Evolutionary conservation across 1,140 invertebrate species (phyloP).

Genomic region (Coelopa frigida): DNA sequence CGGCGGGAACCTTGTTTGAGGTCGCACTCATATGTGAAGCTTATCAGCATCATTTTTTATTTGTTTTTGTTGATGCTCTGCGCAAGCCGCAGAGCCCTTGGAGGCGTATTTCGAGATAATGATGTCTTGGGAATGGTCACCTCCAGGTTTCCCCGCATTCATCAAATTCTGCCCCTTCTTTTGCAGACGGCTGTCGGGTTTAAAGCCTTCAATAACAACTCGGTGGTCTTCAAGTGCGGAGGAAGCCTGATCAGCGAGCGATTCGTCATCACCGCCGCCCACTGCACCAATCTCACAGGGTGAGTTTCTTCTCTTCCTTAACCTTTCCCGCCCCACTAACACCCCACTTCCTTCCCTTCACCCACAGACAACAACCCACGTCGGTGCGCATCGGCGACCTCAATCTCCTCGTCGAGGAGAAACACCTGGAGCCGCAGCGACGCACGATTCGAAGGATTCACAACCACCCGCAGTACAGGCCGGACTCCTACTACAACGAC

Average conservation of each 20-base stretch:
- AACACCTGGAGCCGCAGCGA: conserved; percentile 19
- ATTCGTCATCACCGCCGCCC: conserved; percentile 37
- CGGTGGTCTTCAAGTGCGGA: conserved; percentile 38
- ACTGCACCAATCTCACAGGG: conserved; percentile 30
- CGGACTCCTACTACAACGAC: conserved; percentile 29
- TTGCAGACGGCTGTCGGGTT: conserved; percentile 30
- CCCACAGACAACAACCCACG: conserved; percentile 21
- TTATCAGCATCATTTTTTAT: too few relatives aligned
- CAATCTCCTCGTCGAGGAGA: conserved; percentile 26
- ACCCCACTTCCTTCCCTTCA: conserved; percentile 3
- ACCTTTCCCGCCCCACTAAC: conserved; percentile 1
- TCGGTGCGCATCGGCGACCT: conserved; percentile 34
- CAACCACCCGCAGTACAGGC: conserved; percentile 25
- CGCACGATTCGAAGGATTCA: conserved; percentile 19
- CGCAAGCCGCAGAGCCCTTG: too few relatives aligned
- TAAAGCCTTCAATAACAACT: conserved; percentile 8
- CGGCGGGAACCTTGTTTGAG: too few relatives aligned
- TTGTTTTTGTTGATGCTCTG: too few relatives aligned
- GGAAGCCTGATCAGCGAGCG: conserved; percentile 44
- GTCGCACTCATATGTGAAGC: too few relatives aligned
- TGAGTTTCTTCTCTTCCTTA: conserved; percentile 17
- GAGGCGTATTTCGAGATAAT: too few relatives aligned
- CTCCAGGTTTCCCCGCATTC: too few relatives aligned
- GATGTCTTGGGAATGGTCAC: too few relatives aligned
- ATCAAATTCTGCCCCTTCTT: too few relatives aligned